Percentiles rank a stretch among this genome's conserved stretches.
Conservation (phyloP, 2,888 invertebrate species). For the Maniola hyperantus region DNA sequence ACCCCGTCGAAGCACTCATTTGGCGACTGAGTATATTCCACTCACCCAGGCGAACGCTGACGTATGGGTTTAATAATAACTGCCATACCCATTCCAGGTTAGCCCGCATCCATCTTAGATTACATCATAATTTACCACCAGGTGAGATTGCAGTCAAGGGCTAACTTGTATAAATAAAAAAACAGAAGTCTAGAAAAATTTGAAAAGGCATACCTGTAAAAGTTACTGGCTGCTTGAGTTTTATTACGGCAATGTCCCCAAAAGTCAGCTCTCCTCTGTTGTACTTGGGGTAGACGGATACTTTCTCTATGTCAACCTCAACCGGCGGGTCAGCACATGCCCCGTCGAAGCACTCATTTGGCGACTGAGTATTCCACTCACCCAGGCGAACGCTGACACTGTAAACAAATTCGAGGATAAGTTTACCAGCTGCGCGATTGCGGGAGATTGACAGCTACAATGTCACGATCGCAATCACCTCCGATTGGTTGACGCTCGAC, state of each 20-base stretch:
- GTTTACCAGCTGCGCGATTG: constrained; percentile 1
- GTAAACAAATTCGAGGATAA: neutral
- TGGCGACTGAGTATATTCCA: constrained; percentile 64
- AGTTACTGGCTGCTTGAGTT: constrained; percentile 67
- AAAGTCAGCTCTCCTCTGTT: constrained; percentile 51
- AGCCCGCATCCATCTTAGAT: no score
- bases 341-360: constrained; percentile 53
- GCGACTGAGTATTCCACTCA: constrained; percentile 74
- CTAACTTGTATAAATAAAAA: no score
- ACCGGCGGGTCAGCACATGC: constrained; percentile 50
- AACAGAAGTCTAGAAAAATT: neutral
- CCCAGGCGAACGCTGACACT: constrained; percentile 85
- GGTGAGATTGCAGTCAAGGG: no score
- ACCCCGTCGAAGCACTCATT: constrained; percentile 53
- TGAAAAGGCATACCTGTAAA: constrained; percentile 56
- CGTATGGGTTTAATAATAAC: constrained; percentile 18
- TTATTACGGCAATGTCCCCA: constrained; percentile 81
- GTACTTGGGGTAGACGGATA: constrained; percentile 77
- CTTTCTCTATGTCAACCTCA: constrained; percentile 51
- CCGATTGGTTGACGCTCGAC: no score
- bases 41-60: constrained; percentile 85
- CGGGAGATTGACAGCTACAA: no score
- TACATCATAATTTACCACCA: no score
- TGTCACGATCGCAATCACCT: no score
- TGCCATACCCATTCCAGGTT: no score